These are phyloP conservation scores for Carcina quercana DNA, from an alignment of 2,888 invertebrate species.

Conservation along the genomic window DNA sequence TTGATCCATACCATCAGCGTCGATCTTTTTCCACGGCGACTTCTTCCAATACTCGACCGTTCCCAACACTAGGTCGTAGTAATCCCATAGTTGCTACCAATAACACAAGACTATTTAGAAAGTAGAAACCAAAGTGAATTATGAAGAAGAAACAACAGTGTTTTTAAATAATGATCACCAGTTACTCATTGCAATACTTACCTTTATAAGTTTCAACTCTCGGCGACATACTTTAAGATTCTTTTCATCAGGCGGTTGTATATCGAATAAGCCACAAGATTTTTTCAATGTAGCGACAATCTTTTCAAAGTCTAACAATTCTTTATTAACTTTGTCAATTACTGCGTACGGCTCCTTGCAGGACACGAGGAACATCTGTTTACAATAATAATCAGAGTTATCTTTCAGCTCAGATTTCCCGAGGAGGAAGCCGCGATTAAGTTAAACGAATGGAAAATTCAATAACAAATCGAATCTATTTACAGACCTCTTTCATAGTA, in stretches of 20 bases:
- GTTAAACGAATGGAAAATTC: neutral
- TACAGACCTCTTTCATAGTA: constrained; percentile 62
- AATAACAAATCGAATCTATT: too few species aligned
- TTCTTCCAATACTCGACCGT: constrained; percentile 94
- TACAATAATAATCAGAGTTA: neutral
- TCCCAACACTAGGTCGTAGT: constrained; percentile 84
- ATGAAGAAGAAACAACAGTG: too few species aligned
- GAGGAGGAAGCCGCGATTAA: neutral
- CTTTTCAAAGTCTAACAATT: constrained; percentile 79
- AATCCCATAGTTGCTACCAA: constrained; percentile 89
- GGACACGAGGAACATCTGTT: constrained; percentile 77
- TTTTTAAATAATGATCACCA: too few species aligned
- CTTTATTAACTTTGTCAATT: constrained; percentile 80
- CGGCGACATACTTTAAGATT: constrained; percentile 82
- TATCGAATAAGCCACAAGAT: constrained; percentile 89
- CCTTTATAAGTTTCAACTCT: constrained; percentile 84
- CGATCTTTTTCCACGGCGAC: constrained; percentile 94
- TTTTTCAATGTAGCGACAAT: constrained; percentile 79
- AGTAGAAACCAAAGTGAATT: too few species aligned
- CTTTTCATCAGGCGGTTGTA: constrained; percentile 88
- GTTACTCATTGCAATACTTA: constrained; percentile 25
- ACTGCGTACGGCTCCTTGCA: constrained; percentile 80
- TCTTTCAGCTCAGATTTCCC: too few species aligned
- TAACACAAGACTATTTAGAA: neutral
- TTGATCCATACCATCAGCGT: constrained; percentile 95